Evolutionary conservation across 2,113 vertebrate genomes (phyloP), one percentile per base, ranked within the genome.

Genomic region (Dipodomys merriami): DNA sequence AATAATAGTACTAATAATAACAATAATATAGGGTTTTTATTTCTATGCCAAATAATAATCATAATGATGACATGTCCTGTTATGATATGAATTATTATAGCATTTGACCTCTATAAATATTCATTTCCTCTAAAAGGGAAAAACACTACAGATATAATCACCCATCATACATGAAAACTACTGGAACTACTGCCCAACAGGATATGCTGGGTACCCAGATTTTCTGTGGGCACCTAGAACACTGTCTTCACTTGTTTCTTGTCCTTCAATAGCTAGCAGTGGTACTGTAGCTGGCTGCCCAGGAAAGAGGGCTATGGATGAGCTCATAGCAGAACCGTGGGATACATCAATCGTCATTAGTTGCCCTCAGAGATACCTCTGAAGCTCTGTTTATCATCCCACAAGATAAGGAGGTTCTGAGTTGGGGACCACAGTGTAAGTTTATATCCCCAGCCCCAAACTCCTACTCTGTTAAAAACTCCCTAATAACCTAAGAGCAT

Each of bases 11-110:
- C 12, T 16, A 13, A 16, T 57, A 57, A 57, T 57, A 57, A 57
- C 49, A 39, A 39, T 39, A 39, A 39, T 39, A 5, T 13, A 53
- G 11, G 49, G 11, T 11, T 57, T 16, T 57, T 57, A 13, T 57
- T 57, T 57, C 12, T 16, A 73, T 85, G 69, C 6, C 79, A 94
- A 67, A 8, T 91, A 78, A 85, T 88, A 46, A 72, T 80, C 76
- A 46, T 88, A 78, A 82, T 88, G 60, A 68, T 83, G 29, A 89
- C 46, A 49, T 11, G 5, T 39, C 19, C 8, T 72, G 76, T 49
- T 93, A 29, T 0, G 91, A 81, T 91, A 88, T 49, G 19, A 72
- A 86, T 12, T 79, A 65, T 76, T 69, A 87, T 10, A 72, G 93
- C 13, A 83, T 19, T 71, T 35, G 65, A 29, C 49, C 46, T 35